These are phyloP conservation scores for Hypolimnas misippus DNA, from an alignment of 2,888 invertebrate species.

Conservation along the genomic window DNA sequence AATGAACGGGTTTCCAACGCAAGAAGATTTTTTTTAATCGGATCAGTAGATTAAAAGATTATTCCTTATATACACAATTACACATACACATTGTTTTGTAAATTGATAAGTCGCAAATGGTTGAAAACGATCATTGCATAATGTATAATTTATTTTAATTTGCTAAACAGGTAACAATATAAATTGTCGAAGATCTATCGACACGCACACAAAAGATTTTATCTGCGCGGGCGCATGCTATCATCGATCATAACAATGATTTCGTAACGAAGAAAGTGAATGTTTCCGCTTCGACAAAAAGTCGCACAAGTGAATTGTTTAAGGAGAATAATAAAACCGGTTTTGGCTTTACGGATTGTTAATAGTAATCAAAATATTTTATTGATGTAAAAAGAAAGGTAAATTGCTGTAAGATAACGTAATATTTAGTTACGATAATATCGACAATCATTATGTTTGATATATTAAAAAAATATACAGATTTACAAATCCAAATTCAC, in stretches of 20 bases:
- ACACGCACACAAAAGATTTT: conserved; percentile 45
- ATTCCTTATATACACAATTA: too few relatives aligned
- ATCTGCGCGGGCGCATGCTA: conserved; percentile 54
- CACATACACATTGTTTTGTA: too few relatives aligned
- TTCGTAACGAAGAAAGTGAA: conserved; percentile 59
- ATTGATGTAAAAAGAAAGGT: not conserved
- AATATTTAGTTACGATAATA: not conserved
- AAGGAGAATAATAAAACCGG: conserved; percentile 18
- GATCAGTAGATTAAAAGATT: too few relatives aligned
- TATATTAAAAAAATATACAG: too few relatives aligned
- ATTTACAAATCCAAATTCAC: too few relatives aligned
- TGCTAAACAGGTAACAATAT: too few relatives aligned
- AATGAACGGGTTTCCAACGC: too few relatives aligned
- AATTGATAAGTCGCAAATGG: too few relatives aligned
- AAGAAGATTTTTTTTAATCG: too few relatives aligned
- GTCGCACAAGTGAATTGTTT: conserved; percentile 14
- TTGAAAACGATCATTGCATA: too few relatives aligned
- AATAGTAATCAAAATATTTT: conserved; percentile 9
- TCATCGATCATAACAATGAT: conserved; percentile 47
- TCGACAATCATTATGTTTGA: too few relatives aligned
- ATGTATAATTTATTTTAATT: too few relatives aligned
- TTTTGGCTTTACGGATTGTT: conserved; percentile 10
- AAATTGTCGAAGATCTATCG: conserved; percentile 13
- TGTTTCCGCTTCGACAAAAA: conserved; percentile 39
- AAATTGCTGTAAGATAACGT: not conserved